Base-by-base conservation (phyloP, 2,113 vertebrate species). In the Nibea albiflora region DNA sequence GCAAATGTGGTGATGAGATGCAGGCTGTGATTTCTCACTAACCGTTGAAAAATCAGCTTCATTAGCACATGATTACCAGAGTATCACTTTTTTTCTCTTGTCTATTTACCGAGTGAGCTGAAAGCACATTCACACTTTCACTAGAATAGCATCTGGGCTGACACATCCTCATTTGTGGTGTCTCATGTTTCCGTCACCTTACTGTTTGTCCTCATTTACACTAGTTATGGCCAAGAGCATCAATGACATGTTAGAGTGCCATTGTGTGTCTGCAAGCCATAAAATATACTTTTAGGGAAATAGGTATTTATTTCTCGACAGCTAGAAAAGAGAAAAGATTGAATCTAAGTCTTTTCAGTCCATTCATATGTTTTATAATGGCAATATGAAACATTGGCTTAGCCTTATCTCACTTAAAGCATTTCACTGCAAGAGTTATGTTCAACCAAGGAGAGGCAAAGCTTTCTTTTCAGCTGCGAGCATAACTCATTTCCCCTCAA, bases 401-500 rank as follows among this genome's bases (percentile, higher is more conserved):
- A 84, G 56, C 26, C 70, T 76, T 86, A 83, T 88, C 81, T 86
- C 73, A 86, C 68, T 83, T 57, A 80, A 73, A 67, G 54, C 69
- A 76, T 86, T 83, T 80, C 73, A 76, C 67, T 22, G 54, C 17
- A 5, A 8, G 58, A 80, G 81, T 67, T 73, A 71, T 83, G 79
- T 76, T 88, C 74, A 81, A 26, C 79, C 42, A 57, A 81, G 76
- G 46, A 74, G 58, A 78, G 52, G 22, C 57, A 65, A 78, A 76
- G 72, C 76, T 68, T 72, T 66, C 28, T 42, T 63, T 85, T 73
- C 56, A 72, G 10, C 75, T 68, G 72, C 49, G 47, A 73, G 50
- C 57, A 81, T 90, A 93, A 92, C 89, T 90, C 28, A 83, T 60
- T 89, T 80, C 31, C 71, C 81, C 53, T 71, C 73, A 84, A 76